A percentile compares a stretch with the other conserved stretches of the same genome.
These are phyloP conservation scores for Agriopis leucophaearia DNA, from an alignment of 2,888 invertebrate species.

Conservation along the genomic window DNA sequence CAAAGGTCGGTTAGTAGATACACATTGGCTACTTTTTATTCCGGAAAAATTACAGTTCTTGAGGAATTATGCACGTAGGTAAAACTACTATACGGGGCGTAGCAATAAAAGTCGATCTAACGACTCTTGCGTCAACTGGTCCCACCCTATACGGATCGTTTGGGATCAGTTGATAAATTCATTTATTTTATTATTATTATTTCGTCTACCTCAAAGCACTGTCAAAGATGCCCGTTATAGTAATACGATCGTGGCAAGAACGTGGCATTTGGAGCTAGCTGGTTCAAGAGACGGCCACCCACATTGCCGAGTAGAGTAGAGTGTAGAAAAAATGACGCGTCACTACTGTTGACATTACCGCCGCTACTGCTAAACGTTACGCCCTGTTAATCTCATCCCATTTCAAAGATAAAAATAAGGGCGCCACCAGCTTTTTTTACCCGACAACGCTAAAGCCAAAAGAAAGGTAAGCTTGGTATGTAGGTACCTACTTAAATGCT, in stretches of 20 bases:
- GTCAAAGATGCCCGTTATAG: neutral
- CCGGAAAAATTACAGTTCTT: too few relatives aligned
- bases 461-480: too few relatives aligned
- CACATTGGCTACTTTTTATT: too few relatives aligned
- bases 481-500: too few relatives aligned
- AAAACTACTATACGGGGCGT: too few relatives aligned
- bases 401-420: conserved; percentile 38
- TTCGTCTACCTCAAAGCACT: neutral
- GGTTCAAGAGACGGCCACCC: conserved; percentile 68
- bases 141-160: too few relatives aligned
- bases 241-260: conserved; percentile 5
- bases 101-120: too few relatives aligned
- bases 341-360: conserved; percentile 73
- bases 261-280: conserved; percentile 21
- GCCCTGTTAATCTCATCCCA: conserved; percentile 69
- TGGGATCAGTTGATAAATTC: too few relatives aligned
- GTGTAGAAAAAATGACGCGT: conserved; percentile 67
- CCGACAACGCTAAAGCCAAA: neutral
- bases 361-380: conserved; percentile 73
- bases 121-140: too few relatives aligned
- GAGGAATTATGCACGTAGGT: too few relatives aligned
- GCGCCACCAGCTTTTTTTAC: conserved; percentile 22
- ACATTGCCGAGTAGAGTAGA: conserved; percentile 59
- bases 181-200: too few relatives aligned
- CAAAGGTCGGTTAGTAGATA: too few relatives aligned